Base-by-base conservation (phyloP, 1,140 invertebrate species). In the Bicyclus anynana region DNA sequence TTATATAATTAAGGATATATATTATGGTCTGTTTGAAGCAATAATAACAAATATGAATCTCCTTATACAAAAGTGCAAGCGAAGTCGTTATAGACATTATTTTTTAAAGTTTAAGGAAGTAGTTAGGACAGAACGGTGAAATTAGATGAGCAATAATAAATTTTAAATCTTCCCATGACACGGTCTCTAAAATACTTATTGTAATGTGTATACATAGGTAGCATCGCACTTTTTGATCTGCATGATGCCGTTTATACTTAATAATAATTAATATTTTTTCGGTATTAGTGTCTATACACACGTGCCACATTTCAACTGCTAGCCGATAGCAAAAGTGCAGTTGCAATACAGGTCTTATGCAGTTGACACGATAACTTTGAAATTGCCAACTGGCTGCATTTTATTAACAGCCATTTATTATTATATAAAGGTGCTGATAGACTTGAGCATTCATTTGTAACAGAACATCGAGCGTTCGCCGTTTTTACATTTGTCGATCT, bases 21-120 rank as follows among this genome's bases (percentile, higher is more conserved):
- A 17, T 16, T 47, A 67, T 58, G 59, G 69, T 62, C 59, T 71
- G 56, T 72, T 65, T 61, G 67, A 77, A 87, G 80, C 81, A 84
- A 84, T 82, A 84, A 80, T 65, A 17, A 64, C 48, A 44, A 12
- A 44, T 44, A 44, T 61, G 66, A 70, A 55, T 70, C 65, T 74
- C 66, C 48, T 26, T 49, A 44, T 58, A 63, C 42, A 46, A 49
- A 53, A 49, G 17, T 40, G 16, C 46, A 48, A 50, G 38, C 33
- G 47, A 55, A 42, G 35, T 47, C 47, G 38, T 59, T 17, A 29
- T 52, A 46, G 44, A 29, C 53, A 56, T 52, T 59, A 56, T 49
- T 40, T 53, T 27, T 27, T 46, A 37, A 49, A 53, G 26, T 13
- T 33, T 26, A 53, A 44, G 48, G 6, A 59, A 12, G 13, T 52